phyloP scores from a whole-genome alignment of 1,140 invertebrate genomes.

The Drosophila ananassae region DNA sequence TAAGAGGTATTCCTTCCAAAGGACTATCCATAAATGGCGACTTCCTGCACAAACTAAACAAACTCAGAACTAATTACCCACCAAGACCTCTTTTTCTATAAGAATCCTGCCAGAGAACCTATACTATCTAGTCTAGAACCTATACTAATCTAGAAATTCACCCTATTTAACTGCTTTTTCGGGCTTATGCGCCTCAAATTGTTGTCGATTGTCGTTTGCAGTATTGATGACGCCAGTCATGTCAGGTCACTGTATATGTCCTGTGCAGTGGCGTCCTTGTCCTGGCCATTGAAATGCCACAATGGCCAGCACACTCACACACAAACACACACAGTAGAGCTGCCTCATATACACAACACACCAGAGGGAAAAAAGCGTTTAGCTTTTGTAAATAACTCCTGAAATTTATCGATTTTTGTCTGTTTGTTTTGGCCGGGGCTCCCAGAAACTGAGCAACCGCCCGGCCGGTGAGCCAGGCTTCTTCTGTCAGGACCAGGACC shows the following conservation, averaged over 20 bases:
- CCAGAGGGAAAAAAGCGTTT: slow-evolving; percentile 32
- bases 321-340: background rate
- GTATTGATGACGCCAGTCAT: slow-evolving; percentile 42
- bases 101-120: background rate
- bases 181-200: slow-evolving; percentile 41
- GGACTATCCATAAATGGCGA: no score
- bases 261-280: slow-evolving; percentile 19
- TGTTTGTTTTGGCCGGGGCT: slow-evolving; percentile 74
- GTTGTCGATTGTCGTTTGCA: slow-evolving; percentile 24
- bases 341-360: slow-evolving; percentile 3
- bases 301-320: slow-evolving; percentile 7
- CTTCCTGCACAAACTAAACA: no score
- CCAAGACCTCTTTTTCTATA: background rate
- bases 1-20: background rate
- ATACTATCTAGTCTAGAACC: background rate
- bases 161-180: slow-evolving; percentile 8
- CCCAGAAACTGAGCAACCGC: slow-evolving; percentile 27
- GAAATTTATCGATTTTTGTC: slow-evolving; percentile 77
- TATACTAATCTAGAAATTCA: background rate
- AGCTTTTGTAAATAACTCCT: slow-evolving; percentile 62
- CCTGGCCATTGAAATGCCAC: slow-evolving; percentile 36
- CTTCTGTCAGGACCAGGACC: no score
- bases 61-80: no score
- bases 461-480: background rate
- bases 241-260: slow-evolving; percentile 14